Evolutionary conservation across 2,797 vertebrate species (phyloP), one percentile per base, ranked within the genome.

Genomic region (Gymnopithys bicolor): DNA sequence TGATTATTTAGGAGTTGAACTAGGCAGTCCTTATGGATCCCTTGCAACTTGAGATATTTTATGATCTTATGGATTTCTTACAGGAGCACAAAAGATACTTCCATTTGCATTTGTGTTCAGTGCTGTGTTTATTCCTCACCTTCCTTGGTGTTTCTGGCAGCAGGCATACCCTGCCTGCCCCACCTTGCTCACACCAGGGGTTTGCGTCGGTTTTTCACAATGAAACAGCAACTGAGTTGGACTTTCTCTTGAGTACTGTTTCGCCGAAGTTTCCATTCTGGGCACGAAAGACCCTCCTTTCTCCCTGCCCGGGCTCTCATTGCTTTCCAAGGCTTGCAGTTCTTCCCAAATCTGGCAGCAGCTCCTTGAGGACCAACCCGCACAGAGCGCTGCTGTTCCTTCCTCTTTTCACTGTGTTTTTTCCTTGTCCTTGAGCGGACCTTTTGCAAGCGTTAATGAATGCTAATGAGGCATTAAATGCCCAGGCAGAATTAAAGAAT

Each of bases 401-500:
- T 68, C 70, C 49, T 82, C 94, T 93, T 96, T 96, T 96, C 92
- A 94, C 55, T 78, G 85, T 27, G 11, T 10, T 90, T 93, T 88
- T 85, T 92, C n/a, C 82, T 86, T 90, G 89, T 62, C 73, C 84
- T 81, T 11, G 7, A 67, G 80, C 5, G 0, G 95, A 88, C 85
- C 87, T 79, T 88, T 83, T 82, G 80, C 89, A 76, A 91, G 67
- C 19, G 1, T 88, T 90, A 94, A 80, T 53, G 94, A 91, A 97
- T 97, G 91, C 85, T 96, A 97, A 97, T 97, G 96, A 96, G 93
- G 59, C 74, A 58, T 84, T 93, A 93, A 96, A 84, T 79, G 30
- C 89, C 83, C 33, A 13, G 51, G 55, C 63, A 94, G 89, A 94
- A 90, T 90, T 82, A 51, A 94, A 92, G 91, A 93, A 88, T 79